Base-by-base conservation (phyloP, 2,888 invertebrate species). In the Nebria salina region DNA sequence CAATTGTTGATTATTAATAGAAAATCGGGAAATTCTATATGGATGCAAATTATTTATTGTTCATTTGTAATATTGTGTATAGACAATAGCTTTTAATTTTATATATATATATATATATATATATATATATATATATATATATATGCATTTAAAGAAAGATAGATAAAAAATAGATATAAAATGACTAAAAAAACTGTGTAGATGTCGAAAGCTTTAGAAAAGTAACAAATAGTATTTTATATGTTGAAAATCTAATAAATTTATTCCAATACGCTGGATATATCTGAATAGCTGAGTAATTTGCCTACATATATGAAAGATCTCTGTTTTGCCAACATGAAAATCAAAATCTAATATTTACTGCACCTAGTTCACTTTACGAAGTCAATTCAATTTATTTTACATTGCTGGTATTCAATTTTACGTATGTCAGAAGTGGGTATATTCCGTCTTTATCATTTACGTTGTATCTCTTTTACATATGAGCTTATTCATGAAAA, bases 51-150 rank as follows among this genome's bases (percentile, higher is more conserved):
- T 54, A 54, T 54, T 6, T 54, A 13, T 11, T 54, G 7, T 54
- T 6, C 54, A 54, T 54, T 54, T 54, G 54, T 54, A 8, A 54
- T 54, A 54, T 54, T 54, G 54, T 54, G 54, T 11, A 54, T 54
- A 54, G 8, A 54, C 54, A 54, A 54, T 54, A 54, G 2, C 8
- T 68, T 5, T 15, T 65, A 15, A 65, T n/a, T 15, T 65, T n/a
- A n/a, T 65, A 70, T 15, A 70, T 70, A 15, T 70, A 70, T 20
- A 20, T 70, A 70, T 15, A 70, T 70, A 70, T 20, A 64, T 72
- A 77, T 77, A 41, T 15, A 41, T 72, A 65, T 25, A 74, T 77
- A 65, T 77, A 34, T 77, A 76, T 74, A 76, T 65, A 74, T 74
- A 77, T 74, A 77, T 20, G 20, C 20, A 20, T 34, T 5, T 77